Percentiles rank a stretch among this genome's conserved stretches.
Conservation (phyloP, 2,113 vertebrate genomes). For the Spea multiplicata region DNA sequence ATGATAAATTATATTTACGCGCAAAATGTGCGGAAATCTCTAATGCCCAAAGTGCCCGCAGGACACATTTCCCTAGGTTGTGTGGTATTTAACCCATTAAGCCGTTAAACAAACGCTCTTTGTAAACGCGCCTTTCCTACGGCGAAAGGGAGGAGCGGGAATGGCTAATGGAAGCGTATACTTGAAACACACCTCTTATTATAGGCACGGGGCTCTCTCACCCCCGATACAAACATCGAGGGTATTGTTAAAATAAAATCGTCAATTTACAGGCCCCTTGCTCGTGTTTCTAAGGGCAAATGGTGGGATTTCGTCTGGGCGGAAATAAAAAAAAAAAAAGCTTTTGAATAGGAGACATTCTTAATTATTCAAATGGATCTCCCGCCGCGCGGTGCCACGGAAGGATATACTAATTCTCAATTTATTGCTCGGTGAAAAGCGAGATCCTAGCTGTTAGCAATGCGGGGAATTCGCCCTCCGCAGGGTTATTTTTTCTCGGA, state of each 20-base stretch:
- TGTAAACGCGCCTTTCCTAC: neutral
- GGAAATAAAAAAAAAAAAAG: neutral
- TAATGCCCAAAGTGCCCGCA: too few relatives aligned
- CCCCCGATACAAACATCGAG: neutral
- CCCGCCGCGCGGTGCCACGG: neutral
- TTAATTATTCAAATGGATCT: slow-evolving; percentile 41
- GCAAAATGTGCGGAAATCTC: too few relatives aligned
- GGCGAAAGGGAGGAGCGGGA: neutral
- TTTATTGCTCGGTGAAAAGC: slow-evolving; percentile 32
- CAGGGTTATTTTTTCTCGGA: neutral
- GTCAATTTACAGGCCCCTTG: neutral
- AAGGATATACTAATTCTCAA: slow-evolving; percentile 22
- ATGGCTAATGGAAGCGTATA: neutral
- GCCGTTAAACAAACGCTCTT: neutral
- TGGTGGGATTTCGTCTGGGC: too few relatives aligned
- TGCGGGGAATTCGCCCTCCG: neutral
- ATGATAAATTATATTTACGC: too few relatives aligned
- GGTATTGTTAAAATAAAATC: neutral
- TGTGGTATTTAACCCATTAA: neutral
- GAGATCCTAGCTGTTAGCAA: neutral
- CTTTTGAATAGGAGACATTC: slow-evolving; percentile 13
- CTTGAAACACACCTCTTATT: neutral
- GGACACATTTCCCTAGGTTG: neutral
- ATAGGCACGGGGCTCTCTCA: neutral
- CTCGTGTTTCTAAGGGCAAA: neutral